A percentile compares a stretch with the other conserved stretches of the same genome.
Conservation (phyloP, 1,140 invertebrate genomes). For the Drosophila tani region DNA sequence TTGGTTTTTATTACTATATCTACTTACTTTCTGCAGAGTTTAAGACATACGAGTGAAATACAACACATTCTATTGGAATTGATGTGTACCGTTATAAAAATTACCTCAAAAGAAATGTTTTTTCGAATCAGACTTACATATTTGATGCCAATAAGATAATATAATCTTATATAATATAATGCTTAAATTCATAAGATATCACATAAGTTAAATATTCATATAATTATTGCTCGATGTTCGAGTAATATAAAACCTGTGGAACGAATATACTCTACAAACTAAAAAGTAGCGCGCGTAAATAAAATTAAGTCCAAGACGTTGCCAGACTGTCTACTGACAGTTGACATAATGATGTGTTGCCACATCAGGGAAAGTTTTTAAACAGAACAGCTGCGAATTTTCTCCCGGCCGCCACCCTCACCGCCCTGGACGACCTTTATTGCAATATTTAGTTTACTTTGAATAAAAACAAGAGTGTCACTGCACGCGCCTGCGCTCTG, state of each 20-base stretch:
- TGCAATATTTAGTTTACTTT: constrained; percentile 25
- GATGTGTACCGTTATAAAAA: too few relatives aligned
- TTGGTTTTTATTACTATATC: constrained; percentile 6
- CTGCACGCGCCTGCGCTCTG: constrained; percentile 61
- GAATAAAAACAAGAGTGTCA: constrained; percentile 15
- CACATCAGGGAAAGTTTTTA: constrained; percentile 5
- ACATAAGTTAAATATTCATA: too few relatives aligned
- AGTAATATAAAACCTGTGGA: too few relatives aligned
- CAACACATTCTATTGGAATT: too few relatives aligned
- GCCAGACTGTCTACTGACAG: constrained; percentile 11
- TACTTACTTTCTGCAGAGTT: too few relatives aligned
- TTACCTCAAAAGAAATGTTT: too few relatives aligned
- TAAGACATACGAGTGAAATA: too few relatives aligned
- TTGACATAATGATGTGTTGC: constrained; percentile 7
- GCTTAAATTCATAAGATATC: too few relatives aligned
- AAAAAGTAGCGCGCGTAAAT: constrained; percentile 18
- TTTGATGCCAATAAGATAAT: too few relatives aligned
- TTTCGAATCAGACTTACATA: too few relatives aligned
- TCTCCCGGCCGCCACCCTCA: not conserved
- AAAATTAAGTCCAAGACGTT: constrained; percentile 30
- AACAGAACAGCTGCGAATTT: constrained; percentile 30
- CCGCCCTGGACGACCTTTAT: not conserved
- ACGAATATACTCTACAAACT: not conserved
- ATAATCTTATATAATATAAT: too few relatives aligned
- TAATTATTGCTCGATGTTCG: too few relatives aligned